phyloP scores from a whole-genome alignment of 2,888 invertebrate genomes.

The Apodemia duryi region DNA sequence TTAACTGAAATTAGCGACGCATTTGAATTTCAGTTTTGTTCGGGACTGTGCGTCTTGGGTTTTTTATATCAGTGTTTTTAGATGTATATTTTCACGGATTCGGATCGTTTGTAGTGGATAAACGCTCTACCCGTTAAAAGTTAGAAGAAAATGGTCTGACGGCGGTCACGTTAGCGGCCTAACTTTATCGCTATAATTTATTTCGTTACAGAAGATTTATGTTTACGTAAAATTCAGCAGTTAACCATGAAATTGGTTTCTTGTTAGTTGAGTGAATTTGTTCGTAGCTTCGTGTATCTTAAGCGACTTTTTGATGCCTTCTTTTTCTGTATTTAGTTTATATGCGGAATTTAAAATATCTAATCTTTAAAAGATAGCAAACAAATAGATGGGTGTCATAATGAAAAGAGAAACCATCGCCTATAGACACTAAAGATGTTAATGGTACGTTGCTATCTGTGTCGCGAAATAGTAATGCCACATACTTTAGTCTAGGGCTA shows the following conservation, averaged over 20 bases:
- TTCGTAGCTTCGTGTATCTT: slow-evolving; percentile 4
- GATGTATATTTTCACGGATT: too few relatives aligned
- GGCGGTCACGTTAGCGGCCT: slow-evolving; percentile 7
- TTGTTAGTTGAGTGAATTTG: slow-evolving; percentile 3
- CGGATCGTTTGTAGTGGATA: neutral
- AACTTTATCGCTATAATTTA: slow-evolving; percentile 21
- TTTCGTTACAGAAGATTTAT: slow-evolving; percentile 18
- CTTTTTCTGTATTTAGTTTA: neutral
- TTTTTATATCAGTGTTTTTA: too few relatives aligned
- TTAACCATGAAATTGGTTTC: slow-evolving; percentile 18
- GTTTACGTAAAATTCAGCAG: slow-evolving; percentile 16
- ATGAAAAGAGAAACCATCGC: too few relatives aligned
- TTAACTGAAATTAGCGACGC: too few relatives aligned
- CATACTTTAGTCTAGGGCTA: too few relatives aligned
- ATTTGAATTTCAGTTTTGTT: too few relatives aligned
- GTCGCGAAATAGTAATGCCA: too few relatives aligned
- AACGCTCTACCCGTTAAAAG: neutral
- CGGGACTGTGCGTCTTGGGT: too few relatives aligned
- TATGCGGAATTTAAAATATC: neutral
- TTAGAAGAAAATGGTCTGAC: neutral
- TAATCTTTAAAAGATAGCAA: too few relatives aligned
- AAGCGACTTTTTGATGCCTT: neutral
- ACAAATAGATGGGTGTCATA: too few relatives aligned
- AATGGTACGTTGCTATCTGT: too few relatives aligned
- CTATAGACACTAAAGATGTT: too few relatives aligned